Base-by-base conservation (phyloP, 2,888 invertebrate genomes). In the Plebejus argus region DNA sequence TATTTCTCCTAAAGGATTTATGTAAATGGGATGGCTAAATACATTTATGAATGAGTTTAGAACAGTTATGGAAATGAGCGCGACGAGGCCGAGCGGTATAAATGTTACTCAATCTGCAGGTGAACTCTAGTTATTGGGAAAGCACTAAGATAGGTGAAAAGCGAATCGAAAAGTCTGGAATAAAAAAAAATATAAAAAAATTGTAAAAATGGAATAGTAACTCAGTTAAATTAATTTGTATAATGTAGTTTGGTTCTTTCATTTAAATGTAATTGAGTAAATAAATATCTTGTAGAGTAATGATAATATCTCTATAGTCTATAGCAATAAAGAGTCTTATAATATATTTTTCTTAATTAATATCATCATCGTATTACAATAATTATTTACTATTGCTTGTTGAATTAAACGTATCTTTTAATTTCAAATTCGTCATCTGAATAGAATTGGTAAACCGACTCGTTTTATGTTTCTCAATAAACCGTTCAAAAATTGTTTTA, bases 41-140 rank as follows among this genome's bases (percentile, higher is more conserved):
- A 33, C 23, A 66, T 66, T 61, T 58, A 58, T 58, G n/a, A 56
- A 58, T 58, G 61, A 23, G 23, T 66, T 66, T 28, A 66, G 61
- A 61, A 61, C 4, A 61, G 61, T 61, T 61, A 61, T 61, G 58
- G 58, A 20, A 20, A 66, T 66, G 61, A 66, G 23, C 10, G 3
- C 20, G 28, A 66, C 61, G 61, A 66, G 61, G 23, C 12, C 61
- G 61, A 20, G 20, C 7, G 7, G 58, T 23, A 12, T 23, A 28
- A 66, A 23, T n/a, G 61, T 66, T 66, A 23, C 61, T 66, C 28
- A 66, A 66, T 28, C 4, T 58, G 15, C 58, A 8, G n/a, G 58
- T 56, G 45, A 45, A 45, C 45, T 12, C 53, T 18, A 0, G 53
- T 53, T 53, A 53, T 53, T 53, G 53, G 18, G 53, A 53, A 53